phyloP scores from a whole-genome alignment of 2,113 vertebrate species.

The Motacilla alba region DNA sequence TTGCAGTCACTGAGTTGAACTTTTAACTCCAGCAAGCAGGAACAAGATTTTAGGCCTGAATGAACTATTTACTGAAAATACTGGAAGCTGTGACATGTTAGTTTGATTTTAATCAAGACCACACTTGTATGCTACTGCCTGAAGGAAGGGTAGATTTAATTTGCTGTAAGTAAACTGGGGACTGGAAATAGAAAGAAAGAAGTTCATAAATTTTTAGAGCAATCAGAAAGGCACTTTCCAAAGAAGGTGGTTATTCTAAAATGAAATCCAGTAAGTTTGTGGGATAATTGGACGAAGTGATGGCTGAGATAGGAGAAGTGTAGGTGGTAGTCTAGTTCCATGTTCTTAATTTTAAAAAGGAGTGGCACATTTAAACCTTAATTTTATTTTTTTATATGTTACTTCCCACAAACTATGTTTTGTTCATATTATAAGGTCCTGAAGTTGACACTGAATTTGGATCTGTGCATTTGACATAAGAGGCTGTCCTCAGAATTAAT shows the following conservation, averaged over 20 bases:
- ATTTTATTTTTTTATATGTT: not conserved
- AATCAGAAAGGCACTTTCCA: not conserved
- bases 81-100: not conserved
- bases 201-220: not conserved
- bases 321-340: not conserved
- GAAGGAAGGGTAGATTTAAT: not conserved
- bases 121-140: not conserved
- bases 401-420: not conserved
- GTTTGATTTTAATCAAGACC: not conserved
- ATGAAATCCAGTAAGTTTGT: not conserved
- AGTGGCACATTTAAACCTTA: not conserved
- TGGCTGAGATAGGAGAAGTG: not conserved
- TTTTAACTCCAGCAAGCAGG: constrained; percentile 9
- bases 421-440: not conserved
- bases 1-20: not conserved
- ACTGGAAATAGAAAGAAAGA: not conserved
- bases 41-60: not conserved
- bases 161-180: not conserved
- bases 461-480: not conserved
- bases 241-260: not conserved
- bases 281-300: not conserved
- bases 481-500: not conserved
- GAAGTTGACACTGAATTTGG: not conserved
- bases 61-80: not conserved
- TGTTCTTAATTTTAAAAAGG: not conserved